A percentile compares a stretch with the other conserved stretches of the same genome.
phyloP scores from a whole-genome alignment of 2,888 invertebrate species.

The Lepidocyrtoides sp. region DNA sequence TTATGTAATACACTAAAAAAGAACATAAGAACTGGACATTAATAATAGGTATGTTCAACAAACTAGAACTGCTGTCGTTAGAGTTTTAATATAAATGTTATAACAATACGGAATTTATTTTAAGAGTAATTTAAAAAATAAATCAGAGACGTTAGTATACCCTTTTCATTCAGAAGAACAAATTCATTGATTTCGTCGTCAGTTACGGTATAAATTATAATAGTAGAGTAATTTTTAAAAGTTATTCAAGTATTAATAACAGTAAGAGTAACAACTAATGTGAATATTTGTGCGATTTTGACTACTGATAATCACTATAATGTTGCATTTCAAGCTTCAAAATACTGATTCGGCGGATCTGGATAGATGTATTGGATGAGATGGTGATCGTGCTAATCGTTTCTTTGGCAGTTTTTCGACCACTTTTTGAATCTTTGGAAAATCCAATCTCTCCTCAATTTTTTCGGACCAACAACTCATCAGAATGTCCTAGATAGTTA shows the following conservation, averaged over 20 bases:
- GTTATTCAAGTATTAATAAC: constrained; percentile 26
- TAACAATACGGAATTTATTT: constrained; percentile 15
- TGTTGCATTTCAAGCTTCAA: constrained; percentile 87
- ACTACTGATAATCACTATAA: constrained; percentile 77
- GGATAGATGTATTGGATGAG: constrained; percentile 98
- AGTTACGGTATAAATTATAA: constrained; percentile 33
- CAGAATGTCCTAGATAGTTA: constrained; percentile 94
- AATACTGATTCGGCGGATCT: constrained; percentile 98
- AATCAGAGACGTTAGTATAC: constrained; percentile 30
- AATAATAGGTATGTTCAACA: neutral
- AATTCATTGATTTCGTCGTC: constrained; percentile 34
- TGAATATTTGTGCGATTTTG: constrained; percentile 75
- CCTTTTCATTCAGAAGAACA: constrained; percentile 43
- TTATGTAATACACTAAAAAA: constrained; percentile 13
- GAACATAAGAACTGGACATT: neutral
- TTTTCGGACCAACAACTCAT: constrained; percentile 98
- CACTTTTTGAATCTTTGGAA: constrained; percentile 92
- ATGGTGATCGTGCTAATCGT: constrained; percentile 97
- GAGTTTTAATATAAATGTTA: neutral
- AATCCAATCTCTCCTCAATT: constrained; percentile 95
- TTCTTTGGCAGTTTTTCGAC: constrained; percentile 98
- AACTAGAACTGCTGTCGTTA: constrained; percentile 7
- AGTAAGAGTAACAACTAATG: constrained; percentile 44
- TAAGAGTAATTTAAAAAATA: constrained; percentile 32
- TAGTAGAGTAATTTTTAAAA: constrained; percentile 9